Evolutionary conservation across 2,113 vertebrate species (phyloP).

Genomic region (Phalacrocorax carbo): DNA sequence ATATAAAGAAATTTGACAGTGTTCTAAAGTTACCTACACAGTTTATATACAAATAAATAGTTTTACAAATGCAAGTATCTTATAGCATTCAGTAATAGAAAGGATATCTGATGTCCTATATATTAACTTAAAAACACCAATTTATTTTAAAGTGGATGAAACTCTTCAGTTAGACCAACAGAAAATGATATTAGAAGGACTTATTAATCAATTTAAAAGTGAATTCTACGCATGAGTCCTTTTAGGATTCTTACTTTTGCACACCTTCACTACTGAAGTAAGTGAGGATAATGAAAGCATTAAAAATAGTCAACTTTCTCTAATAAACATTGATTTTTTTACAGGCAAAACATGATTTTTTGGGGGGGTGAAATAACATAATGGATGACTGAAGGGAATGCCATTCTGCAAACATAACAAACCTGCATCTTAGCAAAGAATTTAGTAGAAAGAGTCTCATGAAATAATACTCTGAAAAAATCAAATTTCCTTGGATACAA

Average conservation of each 20-base stretch:
- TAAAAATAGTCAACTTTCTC: neutral
- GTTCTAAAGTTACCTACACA: neutral
- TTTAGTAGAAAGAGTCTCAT: neutral
- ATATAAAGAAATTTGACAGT: neutral
- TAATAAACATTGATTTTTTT: neutral
- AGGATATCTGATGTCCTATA: neutral
- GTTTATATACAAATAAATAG: neutral
- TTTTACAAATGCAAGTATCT: neutral
- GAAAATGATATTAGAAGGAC: neutral
- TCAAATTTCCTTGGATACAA: constrained; percentile 54
- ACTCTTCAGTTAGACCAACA: neutral
- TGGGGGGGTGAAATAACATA: neutral
- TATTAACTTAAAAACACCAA: neutral
- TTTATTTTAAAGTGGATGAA: neutral
- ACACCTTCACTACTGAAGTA: neutral
- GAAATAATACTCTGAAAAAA: constrained; percentile 58
- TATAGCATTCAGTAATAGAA: neutral
- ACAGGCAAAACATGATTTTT: neutral
- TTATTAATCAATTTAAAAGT: neutral
- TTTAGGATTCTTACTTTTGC: neutral
- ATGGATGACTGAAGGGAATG: neutral
- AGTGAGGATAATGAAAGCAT: neutral
- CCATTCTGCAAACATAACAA: neutral
- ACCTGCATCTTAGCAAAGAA: neutral
- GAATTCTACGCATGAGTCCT: neutral